phyloP scores from a whole-genome alignment of 2,113 vertebrate species.

The Salvelinus namaycush region DNA sequence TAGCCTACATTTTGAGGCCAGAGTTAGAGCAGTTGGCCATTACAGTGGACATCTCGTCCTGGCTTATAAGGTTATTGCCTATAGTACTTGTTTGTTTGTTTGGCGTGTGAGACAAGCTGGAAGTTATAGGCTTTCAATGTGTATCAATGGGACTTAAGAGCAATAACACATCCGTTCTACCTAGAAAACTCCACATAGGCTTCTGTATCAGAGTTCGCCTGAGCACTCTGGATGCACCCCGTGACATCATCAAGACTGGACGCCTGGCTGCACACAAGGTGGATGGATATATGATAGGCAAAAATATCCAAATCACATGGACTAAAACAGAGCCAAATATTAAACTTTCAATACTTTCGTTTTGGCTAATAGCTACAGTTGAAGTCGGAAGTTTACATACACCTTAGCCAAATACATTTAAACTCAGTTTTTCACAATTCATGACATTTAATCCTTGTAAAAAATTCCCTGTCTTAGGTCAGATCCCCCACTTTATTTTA shows the following conservation, averaged over 20 bases:
- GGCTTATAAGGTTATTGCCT: slow-evolving; percentile 16
- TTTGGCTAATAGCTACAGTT: too few species aligned
- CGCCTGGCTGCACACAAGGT: too few species aligned
- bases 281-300: not conserved
- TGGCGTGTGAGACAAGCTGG: slow-evolving; percentile 4
- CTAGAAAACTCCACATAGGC: not conserved
- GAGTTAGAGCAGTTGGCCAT: slow-evolving; percentile 15
- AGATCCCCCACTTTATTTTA: too few species aligned
- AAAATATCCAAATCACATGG: not conserved
- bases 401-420: too few species aligned
- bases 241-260: not conserved
- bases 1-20: not conserved
- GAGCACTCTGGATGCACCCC: not conserved
- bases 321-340: too few species aligned
- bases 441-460: too few species aligned
- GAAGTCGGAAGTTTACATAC: too few species aligned
- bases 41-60: slow-evolving; percentile 6
- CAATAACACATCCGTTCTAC: not conserved
- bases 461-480: too few species aligned
- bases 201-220: too few species aligned
- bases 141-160: not conserved
- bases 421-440: too few species aligned
- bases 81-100: slow-evolving; percentile 19
- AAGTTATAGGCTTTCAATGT: slow-evolving; percentile 22
- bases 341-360: too few species aligned